Evolutionary conservation across 2,797 vertebrate genomes (phyloP), one percentile per base, ranked within the genome.

Genomic region (Rhinella marina): DNA sequence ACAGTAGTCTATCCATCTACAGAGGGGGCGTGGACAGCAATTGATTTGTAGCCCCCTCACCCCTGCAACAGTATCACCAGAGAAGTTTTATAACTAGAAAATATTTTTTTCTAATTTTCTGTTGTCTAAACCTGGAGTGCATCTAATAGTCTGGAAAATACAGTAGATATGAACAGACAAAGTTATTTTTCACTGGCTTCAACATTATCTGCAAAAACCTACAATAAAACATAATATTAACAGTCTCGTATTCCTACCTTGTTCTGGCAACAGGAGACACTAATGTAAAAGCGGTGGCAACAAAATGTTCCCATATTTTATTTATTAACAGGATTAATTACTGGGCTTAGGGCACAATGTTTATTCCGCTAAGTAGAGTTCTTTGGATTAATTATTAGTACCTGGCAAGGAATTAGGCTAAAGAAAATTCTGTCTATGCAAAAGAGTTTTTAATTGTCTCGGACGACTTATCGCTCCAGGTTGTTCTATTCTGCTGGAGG

Each of bases 301-400:
- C 83, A 62, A 3, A 85, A 85, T 85, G 73, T 85, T 85, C 84
- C 59, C 73, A 78, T 85, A 75, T 76, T 78, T 62, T 85, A 85
- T 64, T 85, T 76, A 85, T 77, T 85, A 85, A 85, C 84, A 77
- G 59, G 59, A 77, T 85, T 77, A 85, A 85, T 85, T 77, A 62
- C 84, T 64, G 17, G 41, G 84, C 73, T 85, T 85, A 77, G 48
- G 41, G 83, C 72, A 78, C 13, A 61, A 54, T 27, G 59, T 77
- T 85, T 77, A 85, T 85, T 52, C 48, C 41, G 13, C 73, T 62
- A 64, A 78, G 48, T 78, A 77, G 16, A 25, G 59, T 61, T 64
- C 57, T 76, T 76, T 52, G 72, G 73, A 54, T 85, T 77, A 85
- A 85, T 85, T 77, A 85, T 78, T 85, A 77, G 57, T 78, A 85